Base-by-base conservation (phyloP, 2,888 invertebrate genomes). In the Trichogramma evanescens region DNA sequence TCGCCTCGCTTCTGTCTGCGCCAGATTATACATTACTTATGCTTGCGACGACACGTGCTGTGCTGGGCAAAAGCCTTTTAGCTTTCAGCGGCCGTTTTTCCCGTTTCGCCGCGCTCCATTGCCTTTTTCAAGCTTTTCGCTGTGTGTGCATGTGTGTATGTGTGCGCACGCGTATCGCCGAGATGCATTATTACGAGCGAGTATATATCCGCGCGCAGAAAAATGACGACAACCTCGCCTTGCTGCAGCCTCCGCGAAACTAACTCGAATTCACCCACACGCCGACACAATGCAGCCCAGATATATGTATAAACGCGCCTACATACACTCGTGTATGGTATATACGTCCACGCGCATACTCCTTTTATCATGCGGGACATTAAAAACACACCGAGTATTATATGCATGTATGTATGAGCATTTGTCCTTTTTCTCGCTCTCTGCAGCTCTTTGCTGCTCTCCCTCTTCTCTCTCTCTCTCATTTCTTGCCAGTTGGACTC, bases 291-390 rank as follows among this genome's bases (percentile, higher is more conserved):
- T 50, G 50, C 50, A 40, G 40, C 41, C 38, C 39, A 42, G 50
- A 59, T 61, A 59, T 50, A 46, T 42, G 46, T 49, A 41, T 45
- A 46, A 39, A 46, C 48, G 44, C 46, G 50, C 39, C 9, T 43
- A 42, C 43, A 50, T 43, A 53, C 56, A 56, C 60, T 59, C 61
- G 56, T 61, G 55, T 54, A 51, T 55, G 49, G 43, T 53, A 57
- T 53, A 57, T 52, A 59, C 59, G 50, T 50, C 44, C 10, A 41
- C 50, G 46, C 8, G 39, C 26, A 54, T 58, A 46, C 52, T 50
- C 44, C 45, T 56, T 42, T 26, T n/a, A 48, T 46, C 26, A 52
- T 40, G 52, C 58, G 50, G 26, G 52, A 58, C 57, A 40, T 58
- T 58, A 26, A 26, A 26, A 26, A 26, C 26, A 26, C 26, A 26